Base-by-base conservation (phyloP, 2,888 invertebrate species). In the Sceliomorpha sp. region DNA sequence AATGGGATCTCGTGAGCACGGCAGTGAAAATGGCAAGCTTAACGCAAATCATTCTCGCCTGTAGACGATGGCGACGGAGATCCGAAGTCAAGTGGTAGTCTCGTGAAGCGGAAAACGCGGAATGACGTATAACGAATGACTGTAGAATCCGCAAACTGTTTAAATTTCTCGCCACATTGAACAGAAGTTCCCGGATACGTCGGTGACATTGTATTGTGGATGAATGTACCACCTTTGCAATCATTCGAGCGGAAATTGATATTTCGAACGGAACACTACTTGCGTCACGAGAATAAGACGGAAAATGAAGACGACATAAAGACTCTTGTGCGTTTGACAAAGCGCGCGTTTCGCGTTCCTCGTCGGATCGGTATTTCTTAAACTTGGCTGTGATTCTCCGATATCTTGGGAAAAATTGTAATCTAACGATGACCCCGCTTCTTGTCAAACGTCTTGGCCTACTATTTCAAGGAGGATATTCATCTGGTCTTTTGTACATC, bases 111-210 rank as follows among this genome's bases (percentile, higher is more conserved):
- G 64, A 64, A 64, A 64, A 56, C 56, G 40, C 39, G 44, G 56
- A 51, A 64, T 56, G 64, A 50, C 64, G 50, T 56, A 64, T 50
- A 64, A 66, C 64, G 51, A 66, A 66, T 58, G 51, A 58, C 64
- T 44, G 51, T 51, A 27, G 45, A 58, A 66, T 56, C 64, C 58
- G 51, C 64, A 66, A 66, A 66, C 58, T 66, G 64, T 58, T 66
- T 58, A 51, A 66, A 66, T 66, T 66, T 66, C 58, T 44, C 58
- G 66, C 51, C 66, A 51, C 66, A 58, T 58, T 53, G 66, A 58
- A 66, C 66, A 66, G 58, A 50, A 64, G 58, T 44, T 55, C 13
- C 27, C 27, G 45, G 50, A 44, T 32, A 51, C 32, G 44, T 37
- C 55, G 48, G 50, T 44, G 42, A 20, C 24, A 51, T 12, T 9